Base-by-base conservation (phyloP, 1,140 invertebrate species). In the Atopsyche davidsoni region DNA sequence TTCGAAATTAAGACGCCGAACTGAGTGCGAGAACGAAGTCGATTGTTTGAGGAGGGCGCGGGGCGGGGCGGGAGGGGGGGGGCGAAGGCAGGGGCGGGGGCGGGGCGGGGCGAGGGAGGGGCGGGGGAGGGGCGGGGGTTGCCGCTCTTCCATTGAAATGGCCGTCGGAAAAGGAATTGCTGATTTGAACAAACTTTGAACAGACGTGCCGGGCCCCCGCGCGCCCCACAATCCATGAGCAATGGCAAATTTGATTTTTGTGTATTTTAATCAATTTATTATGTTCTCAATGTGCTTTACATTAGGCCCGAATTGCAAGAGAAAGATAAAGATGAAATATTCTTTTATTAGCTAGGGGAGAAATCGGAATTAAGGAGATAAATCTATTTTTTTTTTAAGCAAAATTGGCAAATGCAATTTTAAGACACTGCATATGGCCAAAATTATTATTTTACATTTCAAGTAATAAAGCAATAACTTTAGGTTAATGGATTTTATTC, bases 211-310 rank as follows among this genome's bases (percentile, higher is more conserved):
- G 36, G 4, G 16, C 36, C 39, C 39, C 13, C 32, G 34, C 21
- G 21, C 16, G 45, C 39, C 45, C 14, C 19, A 46, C 45, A 51
- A 49, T 40, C 48, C 25, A 17, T 13, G 22, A 17, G 41, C 48
- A 44, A 44, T 51, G 31, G 16, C 48, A 51, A 38, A 51, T 45
- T 38, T 39, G 23, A 51, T 51, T 51, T 32, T 6, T 43, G 40
- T 38, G 31, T 44, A 43, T 44, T 51, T 51, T 44, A 51, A 35
- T 51, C 14, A 41, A 44, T 51, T 25, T 23, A 42, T 42, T 23
- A 10, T 23, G 24, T 42, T 25, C 16, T 3, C 22, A 23, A 23
- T 23, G 40, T 13, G 11, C n/a, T n/a, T n/a, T n/a, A n/a, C n/a
- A n/a, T n/a, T n/a, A n/a, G n/a, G n/a, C n/a, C n/a, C n/a, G n/a